Conservation (phyloP, 2,797 vertebrate species). For the Hyperoplus immaculatus region DNA sequence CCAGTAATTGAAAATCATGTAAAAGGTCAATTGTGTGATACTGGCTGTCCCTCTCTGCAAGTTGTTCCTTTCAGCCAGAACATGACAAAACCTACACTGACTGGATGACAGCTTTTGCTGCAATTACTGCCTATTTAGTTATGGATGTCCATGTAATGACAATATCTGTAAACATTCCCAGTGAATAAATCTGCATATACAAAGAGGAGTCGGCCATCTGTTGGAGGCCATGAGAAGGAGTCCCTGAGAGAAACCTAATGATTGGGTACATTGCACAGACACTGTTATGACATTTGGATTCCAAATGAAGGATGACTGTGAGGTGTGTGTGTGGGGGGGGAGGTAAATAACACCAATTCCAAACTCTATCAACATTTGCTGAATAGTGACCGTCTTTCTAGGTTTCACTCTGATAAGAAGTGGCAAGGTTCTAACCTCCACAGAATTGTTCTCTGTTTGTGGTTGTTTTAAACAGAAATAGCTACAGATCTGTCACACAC, state of each 20-base stretch:
- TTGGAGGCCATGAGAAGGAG: conserved; percentile 50
- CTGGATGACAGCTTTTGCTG: conserved; percentile 69
- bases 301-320: conserved; percentile 44
- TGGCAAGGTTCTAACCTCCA: conserved; percentile 72
- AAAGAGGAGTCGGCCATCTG: conserved; percentile 78
- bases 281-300: conserved; percentile 78
- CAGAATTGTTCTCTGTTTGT: conserved; percentile 66
- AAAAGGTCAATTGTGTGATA: conserved; percentile 83
- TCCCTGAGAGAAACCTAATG: conserved; percentile 72
- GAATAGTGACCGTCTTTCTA: conserved; percentile 62
- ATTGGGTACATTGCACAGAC: conserved; percentile 76
- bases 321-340: neutral
- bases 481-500: conserved; percentile 79
- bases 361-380: conserved; percentile 52
- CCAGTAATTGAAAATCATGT: conserved; percentile 85
- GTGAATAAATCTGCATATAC: conserved; percentile 77
- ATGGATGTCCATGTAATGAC: conserved; percentile 68
- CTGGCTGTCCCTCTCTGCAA: conserved; percentile 70
- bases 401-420: conserved; percentile 73
- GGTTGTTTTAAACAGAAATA: conserved; percentile 81
- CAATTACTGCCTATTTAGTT: conserved; percentile 71
- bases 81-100: conserved; percentile 77
- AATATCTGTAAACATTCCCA: conserved; percentile 73
- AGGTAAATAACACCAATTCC: conserved; percentile 43
- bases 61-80: conserved; percentile 75